Conservation (phyloP, 1,140 invertebrate genomes). For the Agraylea sexmaculata region DNA sequence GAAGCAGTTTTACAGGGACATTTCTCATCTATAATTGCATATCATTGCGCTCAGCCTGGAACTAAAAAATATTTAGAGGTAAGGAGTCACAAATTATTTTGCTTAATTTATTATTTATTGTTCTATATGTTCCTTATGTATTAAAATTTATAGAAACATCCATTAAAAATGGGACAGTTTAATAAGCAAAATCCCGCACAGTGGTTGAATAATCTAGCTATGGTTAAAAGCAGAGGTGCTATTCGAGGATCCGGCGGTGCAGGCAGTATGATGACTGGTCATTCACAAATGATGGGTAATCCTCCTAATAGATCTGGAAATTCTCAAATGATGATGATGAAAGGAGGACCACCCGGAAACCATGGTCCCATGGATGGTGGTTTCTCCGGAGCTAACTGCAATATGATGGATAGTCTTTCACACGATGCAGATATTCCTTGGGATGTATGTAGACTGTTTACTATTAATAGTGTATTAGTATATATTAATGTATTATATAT, state of each 20-base stretch:
- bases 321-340: conserved; percentile 42
- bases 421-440: conserved; percentile 42
- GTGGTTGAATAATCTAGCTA: conserved; percentile 67
- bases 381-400: conserved; percentile 40
- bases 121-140: neutral
- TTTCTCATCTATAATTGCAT: conserved; percentile 85
- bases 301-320: too few species aligned
- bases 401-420: conserved; percentile 41
- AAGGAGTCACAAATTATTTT: conserved; percentile 18
- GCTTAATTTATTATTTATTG: neutral
- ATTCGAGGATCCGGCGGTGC: conserved; percentile 33
- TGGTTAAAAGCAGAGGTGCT: conserved; percentile 58
- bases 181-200: conserved; percentile 69
- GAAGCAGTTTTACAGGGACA: conserved; percentile 82
- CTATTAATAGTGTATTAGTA: neutral
- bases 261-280: conserved; percentile 16
- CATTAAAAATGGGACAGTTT: conserved; percentile 77
- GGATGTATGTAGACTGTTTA: too few species aligned
- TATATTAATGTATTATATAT: neutral
- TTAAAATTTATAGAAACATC: conserved; percentile 60
- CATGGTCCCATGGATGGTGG: conserved; percentile 39
- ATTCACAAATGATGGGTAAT: conserved; percentile 22
- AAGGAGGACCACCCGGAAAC: conserved; percentile 30
- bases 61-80: conserved; percentile 93
- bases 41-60: conserved; percentile 86